Base-by-base conservation (phyloP, 2,888 invertebrate genomes). In the Drosophila nr. fundita region DNA sequence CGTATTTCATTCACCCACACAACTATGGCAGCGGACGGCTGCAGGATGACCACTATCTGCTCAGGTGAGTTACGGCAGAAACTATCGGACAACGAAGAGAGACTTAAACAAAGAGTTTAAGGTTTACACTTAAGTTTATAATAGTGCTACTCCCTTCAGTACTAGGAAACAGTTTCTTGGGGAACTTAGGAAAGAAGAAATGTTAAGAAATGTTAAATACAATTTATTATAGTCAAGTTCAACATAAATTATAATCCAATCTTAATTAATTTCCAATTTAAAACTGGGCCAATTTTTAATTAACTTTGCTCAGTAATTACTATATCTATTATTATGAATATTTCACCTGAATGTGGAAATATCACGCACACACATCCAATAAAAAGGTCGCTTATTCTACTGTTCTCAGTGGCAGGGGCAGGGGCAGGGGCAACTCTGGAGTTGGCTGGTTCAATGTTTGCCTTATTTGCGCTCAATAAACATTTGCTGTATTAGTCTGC, bases 1-100 rank as follows among this genome's bases (percentile, higher is more conserved):
- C 96, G 92, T 96, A 96, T 92, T 97, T 97, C 91, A 95, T 98
- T 62, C 92, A 94, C 80, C 85, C 87, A n/a, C 80, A 90, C 52
- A 65, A 15, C 29, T 90, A 90, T 11, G 90, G 87, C 79, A 83
- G 73, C 72, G 92, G 92, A 55, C 86, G 91, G 42, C 80, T 93
- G 65, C 82, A 90, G 74, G 91, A 92, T 72, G 91, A 92, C 71
- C 93, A 93, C 80, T 93, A 90, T 89, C 86, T 93, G 81, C 91
- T 92, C 71, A 91, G 90, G 93, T 93, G 74, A 91, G 91, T 85
- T 53, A 61, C 32, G 11, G 21, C 60, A 2, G n/a, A 15, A 13
- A 5, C 18, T 4, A 11, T 10, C 6, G 34, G 8, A 21, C 13
- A 32, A 15, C 15, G 5, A 21, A 21, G 11, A 15, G 2, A 52